Evolutionary conservation across 2,797 vertebrate genomes (phyloP), one percentile per base, ranked within the genome.

Genomic region (Okamejei kenojei): DNA sequence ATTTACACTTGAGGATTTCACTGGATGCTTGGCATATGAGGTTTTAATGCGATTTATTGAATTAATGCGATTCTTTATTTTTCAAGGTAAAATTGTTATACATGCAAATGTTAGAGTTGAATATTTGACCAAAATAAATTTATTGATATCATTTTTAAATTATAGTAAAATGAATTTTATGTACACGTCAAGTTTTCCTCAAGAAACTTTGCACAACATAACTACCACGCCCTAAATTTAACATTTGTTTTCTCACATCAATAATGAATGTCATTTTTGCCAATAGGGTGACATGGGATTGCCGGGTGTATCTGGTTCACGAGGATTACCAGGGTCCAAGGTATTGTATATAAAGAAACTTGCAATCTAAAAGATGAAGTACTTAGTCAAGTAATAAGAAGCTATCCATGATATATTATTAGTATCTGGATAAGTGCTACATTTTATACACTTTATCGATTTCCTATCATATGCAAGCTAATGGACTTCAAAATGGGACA

Each of bases 241-340:
- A 88, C 7, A 86, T 54, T 74, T 82, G 11, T 82, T 10, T 91
- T 74, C 38, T 92, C 13, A 63, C 9, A 29, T 76, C 90, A 73
- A 38, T 90, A 90, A 90, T 26, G 11, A 8, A 23, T 65, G 84
- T 88, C 73, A 54, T 26, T 17, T 90, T 90, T 73, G 71, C 7
- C 93, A 68, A 93, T 93, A 99, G 98, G 99, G 98, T 93, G 95
- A 98, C 93, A 96, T 96, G 94, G 98, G 99, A 96, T 95, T 96
- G 93, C 97, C 94, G 93, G 96, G 98, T 76, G 95, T 95, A 93
- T 95, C 96, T 94, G 98, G 98, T 93, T 95, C 96, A 93, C 95
- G 96, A 94, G 99, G 99, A 96, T 93, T 93, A 93, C 93, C 94
- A 93, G 99, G 99, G 94, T 91, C 94, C 7, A 99, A 98, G 98